These are phyloP conservation scores for Macrotrachela quadricornifera DNA, from an alignment of 1,140 invertebrate species.

Conservation along the genomic window DNA sequence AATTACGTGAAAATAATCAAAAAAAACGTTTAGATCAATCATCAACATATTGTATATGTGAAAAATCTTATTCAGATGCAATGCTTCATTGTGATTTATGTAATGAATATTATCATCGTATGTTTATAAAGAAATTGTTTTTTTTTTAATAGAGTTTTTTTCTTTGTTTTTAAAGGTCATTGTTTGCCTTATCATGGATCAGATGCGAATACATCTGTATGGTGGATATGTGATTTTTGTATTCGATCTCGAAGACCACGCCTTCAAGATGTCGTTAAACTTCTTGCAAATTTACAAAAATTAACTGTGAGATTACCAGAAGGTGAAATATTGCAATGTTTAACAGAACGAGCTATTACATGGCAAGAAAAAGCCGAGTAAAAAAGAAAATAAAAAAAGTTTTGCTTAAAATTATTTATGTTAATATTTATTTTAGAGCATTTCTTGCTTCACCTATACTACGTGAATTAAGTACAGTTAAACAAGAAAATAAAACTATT, in stretches of 20 bases:
- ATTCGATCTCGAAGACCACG: conserved; percentile 57
- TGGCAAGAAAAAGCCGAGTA: conserved; percentile 35
- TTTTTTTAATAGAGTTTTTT: not conserved
- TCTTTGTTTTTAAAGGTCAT: not conserved
- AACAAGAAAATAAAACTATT: too few species aligned
- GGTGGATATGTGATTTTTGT: conserved; percentile 49
- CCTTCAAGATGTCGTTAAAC: conserved; percentile 56
- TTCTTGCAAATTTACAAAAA: conserved; percentile 66
- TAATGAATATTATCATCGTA: conserved; percentile 68
- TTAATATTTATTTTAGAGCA: too few species aligned
- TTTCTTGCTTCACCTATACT: too few species aligned
- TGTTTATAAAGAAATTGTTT: conserved; percentile 12
- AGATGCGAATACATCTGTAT: not conserved
- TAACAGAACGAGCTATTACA: conserved; percentile 55
- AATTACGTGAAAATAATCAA: conserved; percentile 20
- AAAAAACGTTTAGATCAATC: conserved; percentile 13
- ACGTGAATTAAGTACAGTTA: too few species aligned
- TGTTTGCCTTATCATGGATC: not conserved
- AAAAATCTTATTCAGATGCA: conserved; percentile 42
- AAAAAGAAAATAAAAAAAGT: too few species aligned
- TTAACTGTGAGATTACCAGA: conserved; percentile 54
- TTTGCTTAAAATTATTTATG: too few species aligned
- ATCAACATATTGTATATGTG: conserved; percentile 44
- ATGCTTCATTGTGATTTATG: conserved; percentile 83
- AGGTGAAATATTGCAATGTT: conserved; percentile 69